Conservation (phyloP, 2,888 invertebrate species). For the Cremastinae sp. region DNA sequence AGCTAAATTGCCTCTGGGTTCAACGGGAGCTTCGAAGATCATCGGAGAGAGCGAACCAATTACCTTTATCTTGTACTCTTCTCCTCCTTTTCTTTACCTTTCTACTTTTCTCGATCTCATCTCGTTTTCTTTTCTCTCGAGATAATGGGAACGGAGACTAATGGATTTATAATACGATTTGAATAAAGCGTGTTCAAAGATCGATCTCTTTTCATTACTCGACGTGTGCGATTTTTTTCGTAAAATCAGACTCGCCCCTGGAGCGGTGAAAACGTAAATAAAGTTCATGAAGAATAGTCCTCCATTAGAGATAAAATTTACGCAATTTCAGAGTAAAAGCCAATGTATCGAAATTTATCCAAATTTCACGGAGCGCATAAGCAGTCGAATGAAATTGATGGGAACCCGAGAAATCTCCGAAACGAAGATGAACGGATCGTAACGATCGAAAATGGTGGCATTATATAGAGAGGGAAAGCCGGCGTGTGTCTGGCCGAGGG, state of each 20-base stretch:
- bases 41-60: conserved; percentile 65
- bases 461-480: conserved; percentile 35
- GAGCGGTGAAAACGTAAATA: conserved; percentile 10
- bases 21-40: conserved; percentile 61
- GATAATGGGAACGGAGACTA: conserved; percentile 41
- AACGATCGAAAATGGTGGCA: conserved; percentile 54
- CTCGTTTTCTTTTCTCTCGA: conserved; percentile 42
- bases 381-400: conserved; percentile 54
- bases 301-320: conserved; percentile 26
- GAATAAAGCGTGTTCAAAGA: conserved; percentile 1
- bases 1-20: conserved; percentile 64
- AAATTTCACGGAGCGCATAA: conserved; percentile 49
- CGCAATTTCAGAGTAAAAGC: conserved; percentile 18
- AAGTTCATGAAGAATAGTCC: conserved; percentile 24
- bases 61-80: conserved; percentile 63
- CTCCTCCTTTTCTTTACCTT: conserved; percentile 34
- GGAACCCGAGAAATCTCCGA: conserved; percentile 48
- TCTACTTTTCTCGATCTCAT: conserved; percentile 22
- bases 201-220: background rate
- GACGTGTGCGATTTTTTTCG: background rate
- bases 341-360: conserved; percentile 52
- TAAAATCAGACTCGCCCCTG: background rate
- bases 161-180: conserved; percentile 13
- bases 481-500: conserved; percentile 45
- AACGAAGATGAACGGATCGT: conserved; percentile 55